phyloP scores from a whole-genome alignment of 2,888 invertebrate species.

The Clusia tigrina region DNA sequence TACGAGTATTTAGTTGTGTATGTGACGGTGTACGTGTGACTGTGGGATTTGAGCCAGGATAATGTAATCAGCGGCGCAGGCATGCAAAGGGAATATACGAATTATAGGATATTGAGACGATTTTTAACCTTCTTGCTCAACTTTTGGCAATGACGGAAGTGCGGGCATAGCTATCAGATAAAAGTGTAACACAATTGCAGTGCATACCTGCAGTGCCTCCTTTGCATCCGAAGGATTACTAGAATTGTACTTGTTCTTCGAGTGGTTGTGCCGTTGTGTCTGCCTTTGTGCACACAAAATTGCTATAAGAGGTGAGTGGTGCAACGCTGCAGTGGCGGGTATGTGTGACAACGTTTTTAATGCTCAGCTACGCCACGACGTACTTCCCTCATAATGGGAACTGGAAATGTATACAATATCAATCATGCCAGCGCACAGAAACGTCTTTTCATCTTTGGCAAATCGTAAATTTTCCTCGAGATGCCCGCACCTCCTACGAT shows the following conservation, averaged over 20 bases:
- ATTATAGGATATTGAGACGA: not conserved
- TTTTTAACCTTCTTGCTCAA: not conserved
- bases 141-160: not conserved
- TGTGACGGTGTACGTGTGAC: not conserved
- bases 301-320: too few species aligned
- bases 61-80: conserved; percentile 2
- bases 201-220: not conserved
- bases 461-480: conserved; percentile 33
- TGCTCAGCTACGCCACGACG: too few species aligned
- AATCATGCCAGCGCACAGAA: conserved; percentile 8
- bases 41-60: not conserved
- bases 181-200: not conserved
- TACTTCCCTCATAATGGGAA: too few species aligned
- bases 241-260: too few species aligned
- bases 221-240: not conserved
- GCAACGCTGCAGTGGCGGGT: too few species aligned
- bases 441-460: conserved; percentile 34
- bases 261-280: too few species aligned
- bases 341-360: too few species aligned
- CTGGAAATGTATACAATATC: too few species aligned
- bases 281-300: too few species aligned
- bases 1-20: not conserved
- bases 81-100: not conserved
- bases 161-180: not conserved
- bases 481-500: not conserved